Evolutionary conservation across 2,888 invertebrate genomes (phyloP).

Genomic region (Lithosia quadra): DNA sequence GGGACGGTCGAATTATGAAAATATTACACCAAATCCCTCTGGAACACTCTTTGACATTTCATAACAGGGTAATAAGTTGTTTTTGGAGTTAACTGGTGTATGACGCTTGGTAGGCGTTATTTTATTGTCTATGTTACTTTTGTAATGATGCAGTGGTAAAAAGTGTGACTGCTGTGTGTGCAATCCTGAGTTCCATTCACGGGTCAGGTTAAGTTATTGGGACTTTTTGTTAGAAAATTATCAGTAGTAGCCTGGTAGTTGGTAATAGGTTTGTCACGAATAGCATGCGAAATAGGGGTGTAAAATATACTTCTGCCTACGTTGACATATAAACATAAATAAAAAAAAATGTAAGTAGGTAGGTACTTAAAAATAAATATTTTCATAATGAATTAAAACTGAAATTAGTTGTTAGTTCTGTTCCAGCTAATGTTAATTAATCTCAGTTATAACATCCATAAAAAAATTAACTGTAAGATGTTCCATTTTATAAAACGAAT

Average conservation of each 20-base stretch:
- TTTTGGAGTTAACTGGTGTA: slow-evolving; percentile 45
- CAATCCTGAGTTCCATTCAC: not conserved
- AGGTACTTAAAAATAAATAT: too few relatives aligned
- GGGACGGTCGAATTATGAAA: slow-evolving; percentile 61
- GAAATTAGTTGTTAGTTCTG: too few relatives aligned
- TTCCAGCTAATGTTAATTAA: too few relatives aligned
- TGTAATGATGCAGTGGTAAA: not conserved
- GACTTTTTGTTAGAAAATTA: not conserved
- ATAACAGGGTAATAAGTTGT: slow-evolving; percentile 52
- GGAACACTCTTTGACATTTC: slow-evolving; percentile 52
- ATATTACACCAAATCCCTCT: slow-evolving; percentile 56
- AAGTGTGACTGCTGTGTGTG: not conserved
- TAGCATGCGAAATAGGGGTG: too few relatives aligned
- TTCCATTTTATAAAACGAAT: too few relatives aligned
- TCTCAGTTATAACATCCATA: too few relatives aligned
- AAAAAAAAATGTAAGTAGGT: too few relatives aligned
- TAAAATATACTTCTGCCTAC: too few relatives aligned
- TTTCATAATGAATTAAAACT: too few relatives aligned
- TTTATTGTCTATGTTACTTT: slow-evolving; percentile 26
- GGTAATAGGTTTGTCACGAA: too few relatives aligned
- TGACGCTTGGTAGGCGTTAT: slow-evolving; percentile 33
- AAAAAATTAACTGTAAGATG: too few relatives aligned
- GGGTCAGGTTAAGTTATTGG: not conserved
- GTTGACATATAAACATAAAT: too few relatives aligned
- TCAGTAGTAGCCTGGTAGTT: not conserved